Percentiles rank a stretch among this genome's conserved stretches.
Conservation (phyloP, 2,888 invertebrate species). For the Drosophila sordidula region DNA sequence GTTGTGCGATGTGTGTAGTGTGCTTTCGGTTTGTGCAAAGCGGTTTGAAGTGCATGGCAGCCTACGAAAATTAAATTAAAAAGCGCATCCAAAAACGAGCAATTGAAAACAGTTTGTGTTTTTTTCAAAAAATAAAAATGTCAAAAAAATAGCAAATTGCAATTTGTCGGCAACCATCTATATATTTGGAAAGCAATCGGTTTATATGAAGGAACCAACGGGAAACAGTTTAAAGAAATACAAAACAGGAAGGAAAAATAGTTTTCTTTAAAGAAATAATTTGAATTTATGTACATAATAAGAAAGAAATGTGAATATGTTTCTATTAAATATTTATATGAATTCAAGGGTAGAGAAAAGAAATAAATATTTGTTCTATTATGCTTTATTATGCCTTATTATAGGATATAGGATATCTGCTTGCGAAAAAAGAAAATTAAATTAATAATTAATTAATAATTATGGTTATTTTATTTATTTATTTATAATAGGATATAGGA, state of each 20-base stretch:
- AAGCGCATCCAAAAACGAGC: slow-evolving; percentile 55
- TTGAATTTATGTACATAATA: too few species aligned
- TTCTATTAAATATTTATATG: too few species aligned
- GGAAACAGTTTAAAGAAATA: background rate
- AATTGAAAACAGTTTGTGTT: slow-evolving; percentile 37
- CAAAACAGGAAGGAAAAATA: background rate
- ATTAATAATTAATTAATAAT: too few species aligned
- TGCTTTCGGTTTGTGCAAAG: slow-evolving; percentile 19
- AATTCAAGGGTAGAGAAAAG: too few species aligned
- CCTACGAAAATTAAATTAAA: slow-evolving; percentile 76
- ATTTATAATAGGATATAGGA: too few species aligned
- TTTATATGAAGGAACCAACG: background rate
- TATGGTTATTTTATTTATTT: too few species aligned
- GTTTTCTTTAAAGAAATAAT: background rate
- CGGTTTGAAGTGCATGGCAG: slow-evolving; percentile 66
- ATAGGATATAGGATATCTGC: too few species aligned
- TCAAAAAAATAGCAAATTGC: slow-evolving; percentile 34
- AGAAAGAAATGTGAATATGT: too few species aligned
- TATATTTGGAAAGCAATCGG: slow-evolving; percentile 23
- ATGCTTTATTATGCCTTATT: too few species aligned
- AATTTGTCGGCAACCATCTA: slow-evolving; percentile 41
- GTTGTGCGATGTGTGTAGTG: slow-evolving; percentile 18
- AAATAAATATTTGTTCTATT: too few species aligned
- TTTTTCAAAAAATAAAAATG: slow-evolving; percentile 23
- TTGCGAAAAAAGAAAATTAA: too few species aligned